phyloP scores from a whole-genome alignment of 1,140 invertebrate genomes.

The Drosophila triauraria region DNA sequence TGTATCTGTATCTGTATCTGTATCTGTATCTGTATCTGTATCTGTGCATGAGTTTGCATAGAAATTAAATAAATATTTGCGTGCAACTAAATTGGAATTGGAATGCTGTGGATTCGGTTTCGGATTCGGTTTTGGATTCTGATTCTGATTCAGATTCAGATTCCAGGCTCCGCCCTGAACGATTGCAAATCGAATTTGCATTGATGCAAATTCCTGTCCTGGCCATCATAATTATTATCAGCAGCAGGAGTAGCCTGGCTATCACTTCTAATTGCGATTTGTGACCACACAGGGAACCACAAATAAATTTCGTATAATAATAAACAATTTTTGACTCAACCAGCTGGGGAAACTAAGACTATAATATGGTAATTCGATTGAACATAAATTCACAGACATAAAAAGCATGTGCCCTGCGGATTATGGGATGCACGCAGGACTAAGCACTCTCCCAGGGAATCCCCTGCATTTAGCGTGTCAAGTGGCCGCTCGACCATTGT shows the following conservation, averaged over 20 bases:
- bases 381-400: neutral
- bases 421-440: slow-evolving; percentile 9
- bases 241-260: slow-evolving; percentile 2
- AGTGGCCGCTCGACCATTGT: slow-evolving; percentile 27
- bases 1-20: slow-evolving; percentile 38
- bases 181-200: slow-evolving; percentile 52
- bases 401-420: slow-evolving; percentile 10
- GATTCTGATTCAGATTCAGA: slow-evolving; percentile 17
- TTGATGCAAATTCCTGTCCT: slow-evolving; percentile 36
- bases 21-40: slow-evolving; percentile 37
- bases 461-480: slow-evolving; percentile 19
- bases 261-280: slow-evolving; percentile 42
- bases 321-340: neutral
- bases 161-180: slow-evolving; percentile 19
- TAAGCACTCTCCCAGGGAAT: slow-evolving; percentile 29
- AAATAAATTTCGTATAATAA: slow-evolving; percentile 6
- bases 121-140: slow-evolving; percentile 14
- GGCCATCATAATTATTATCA: slow-evolving; percentile 33
- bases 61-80: slow-evolving; percentile 81
- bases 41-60: slow-evolving; percentile 63
- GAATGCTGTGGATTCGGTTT: slow-evolving; percentile 54
- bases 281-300: neutral
- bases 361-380: neutral
- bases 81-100: slow-evolving; percentile 77
- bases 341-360: too few species aligned